These are phyloP conservation scores for Leucoma salicis DNA, from an alignment of 2,888 invertebrate genomes.

Conservation along the genomic window DNA sequence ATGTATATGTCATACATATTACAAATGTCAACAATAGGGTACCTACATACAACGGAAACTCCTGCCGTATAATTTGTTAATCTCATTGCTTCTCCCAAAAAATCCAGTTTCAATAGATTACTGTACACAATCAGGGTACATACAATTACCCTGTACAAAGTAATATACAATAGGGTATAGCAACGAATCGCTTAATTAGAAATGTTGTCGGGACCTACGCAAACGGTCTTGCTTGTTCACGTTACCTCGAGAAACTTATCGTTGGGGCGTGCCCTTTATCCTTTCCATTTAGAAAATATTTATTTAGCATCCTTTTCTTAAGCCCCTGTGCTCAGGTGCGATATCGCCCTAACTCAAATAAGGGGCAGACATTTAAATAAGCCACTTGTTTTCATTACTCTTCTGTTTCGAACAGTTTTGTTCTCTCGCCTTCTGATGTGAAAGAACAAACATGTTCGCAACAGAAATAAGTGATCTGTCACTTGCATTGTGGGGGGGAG, in stretches of 20 bases:
- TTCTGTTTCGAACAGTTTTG: constrained; percentile 34
- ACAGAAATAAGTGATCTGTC: too few species aligned
- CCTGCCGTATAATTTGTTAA: too few species aligned
- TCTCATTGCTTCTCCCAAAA: too few species aligned
- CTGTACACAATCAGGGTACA: constrained; percentile 25
- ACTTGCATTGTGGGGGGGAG: too few species aligned
- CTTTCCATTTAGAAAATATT: constrained; percentile 76
- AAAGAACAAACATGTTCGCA: too few species aligned
- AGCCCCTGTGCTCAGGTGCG: constrained; percentile 72
- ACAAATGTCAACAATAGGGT: too few species aligned
- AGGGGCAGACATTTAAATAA: constrained; percentile 70
- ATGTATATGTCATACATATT: too few species aligned
- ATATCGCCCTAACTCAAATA: constrained; percentile 74
- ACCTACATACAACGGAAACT: too few species aligned
- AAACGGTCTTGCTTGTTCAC: constrained; percentile 62
- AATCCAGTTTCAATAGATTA: constrained; percentile 15
- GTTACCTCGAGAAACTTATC: constrained; percentile 65
- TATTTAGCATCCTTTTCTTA: constrained; percentile 77
- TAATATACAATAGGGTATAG: constrained; percentile 38
- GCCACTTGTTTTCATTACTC: constrained; percentile 65
- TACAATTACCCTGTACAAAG: constrained; percentile 27
- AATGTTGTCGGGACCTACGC: constrained; percentile 60
- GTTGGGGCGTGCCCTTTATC: constrained; percentile 70
- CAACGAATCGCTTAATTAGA: constrained; percentile 63
- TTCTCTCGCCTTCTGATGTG: too few species aligned